Evolutionary conservation across 2,888 invertebrate genomes (phyloP).

Genomic region (Anthophora plumipes): DNA sequence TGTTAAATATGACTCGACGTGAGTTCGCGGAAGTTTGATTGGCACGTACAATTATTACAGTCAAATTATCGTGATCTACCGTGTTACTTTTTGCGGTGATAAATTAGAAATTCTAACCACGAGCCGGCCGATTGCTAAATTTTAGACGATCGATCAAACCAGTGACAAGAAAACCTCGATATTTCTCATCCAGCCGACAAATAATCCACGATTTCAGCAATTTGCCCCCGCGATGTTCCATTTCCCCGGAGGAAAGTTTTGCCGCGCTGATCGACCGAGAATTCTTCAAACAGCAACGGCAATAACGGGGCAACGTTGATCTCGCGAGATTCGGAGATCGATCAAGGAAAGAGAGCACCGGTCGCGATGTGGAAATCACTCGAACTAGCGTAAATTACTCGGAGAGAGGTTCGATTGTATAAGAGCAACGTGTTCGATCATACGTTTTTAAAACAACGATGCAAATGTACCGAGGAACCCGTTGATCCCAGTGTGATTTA

Average conservation of each 20-base stretch:
- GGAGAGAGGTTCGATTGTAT: slow-evolving; percentile 59
- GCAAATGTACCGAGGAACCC: slow-evolving; percentile 73
- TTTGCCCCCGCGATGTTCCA: not conserved
- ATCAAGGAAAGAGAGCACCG: not conserved
- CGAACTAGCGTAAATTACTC: slow-evolving; percentile 34
- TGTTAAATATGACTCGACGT: too few relatives aligned
- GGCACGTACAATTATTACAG: not conserved
- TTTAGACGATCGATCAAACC: not conserved
- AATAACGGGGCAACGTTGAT: slow-evolving; percentile 9
- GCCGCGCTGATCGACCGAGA: slow-evolving; percentile 4
- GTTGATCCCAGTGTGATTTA: slow-evolving; percentile 79
- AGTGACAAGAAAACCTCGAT: not conserved
- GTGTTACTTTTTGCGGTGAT: not conserved
- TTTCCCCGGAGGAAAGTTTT: slow-evolving; percentile 4
- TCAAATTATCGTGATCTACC: not conserved
- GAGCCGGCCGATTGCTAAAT: slow-evolving; percentile 1
- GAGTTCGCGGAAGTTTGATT: not conserved
- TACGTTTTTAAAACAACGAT: slow-evolving; percentile 74
- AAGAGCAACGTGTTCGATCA: slow-evolving; percentile 57
- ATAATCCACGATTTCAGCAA: slow-evolving; percentile 7
- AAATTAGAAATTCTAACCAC: not conserved
- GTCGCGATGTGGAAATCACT: slow-evolving; percentile 10
- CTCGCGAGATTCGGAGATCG: slow-evolving; percentile 2
- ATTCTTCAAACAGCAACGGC: not conserved
- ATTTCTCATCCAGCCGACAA: slow-evolving; percentile 4